Base-by-base conservation (phyloP, 1,140 invertebrate species). In the Lepidostoma basale region DNA sequence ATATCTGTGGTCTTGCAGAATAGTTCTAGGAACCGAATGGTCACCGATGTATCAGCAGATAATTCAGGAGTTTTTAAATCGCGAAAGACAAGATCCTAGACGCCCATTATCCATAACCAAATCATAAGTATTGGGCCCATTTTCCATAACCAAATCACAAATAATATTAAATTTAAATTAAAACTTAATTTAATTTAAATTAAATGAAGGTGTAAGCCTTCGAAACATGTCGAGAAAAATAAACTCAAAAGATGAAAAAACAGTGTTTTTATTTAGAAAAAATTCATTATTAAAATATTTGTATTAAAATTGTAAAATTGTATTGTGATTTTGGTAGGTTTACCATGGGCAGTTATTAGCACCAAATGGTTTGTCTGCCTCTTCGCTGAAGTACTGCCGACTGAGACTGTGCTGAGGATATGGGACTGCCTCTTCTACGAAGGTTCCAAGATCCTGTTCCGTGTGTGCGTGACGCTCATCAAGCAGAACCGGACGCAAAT, bases 381-480 rank as follows among this genome's bases (percentile, higher is more conserved):
- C 6, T 97, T 91, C 80, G 92, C 91, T 45, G 95, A 97, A 84
- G 93, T 96, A 65, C 83, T 97, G 54, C 95, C 94, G 10, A 90
- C 92, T 64, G 95, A 97, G 87, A 97, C 95, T 25, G 93, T 95
- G 30, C 79, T 97, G 2, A 84, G 95, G 74, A 91, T 97, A 77
- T 97, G 96, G 96, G 96, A 98, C 79, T 96, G 94, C 75, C 82
- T 98, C 40, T 96, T 98, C 79, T 91, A 93, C 73, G 96, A 98
- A 82, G 96, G 96, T 18, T 92, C 90, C 36, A 98, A 96, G 74
- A 84, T 87, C 33, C 71, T 97, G 14, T 92, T 96, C 74, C 84
- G 94, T 74, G 94, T 96, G n/a, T 91, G 90, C 70, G 76, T 96
- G 44, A 92, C 92, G 18, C 82, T 97, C 40, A 89, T 97, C 42